Base-by-base conservation (phyloP, 35 echinoderm and acorn worm species). In the Patiria miniata region DNA sequence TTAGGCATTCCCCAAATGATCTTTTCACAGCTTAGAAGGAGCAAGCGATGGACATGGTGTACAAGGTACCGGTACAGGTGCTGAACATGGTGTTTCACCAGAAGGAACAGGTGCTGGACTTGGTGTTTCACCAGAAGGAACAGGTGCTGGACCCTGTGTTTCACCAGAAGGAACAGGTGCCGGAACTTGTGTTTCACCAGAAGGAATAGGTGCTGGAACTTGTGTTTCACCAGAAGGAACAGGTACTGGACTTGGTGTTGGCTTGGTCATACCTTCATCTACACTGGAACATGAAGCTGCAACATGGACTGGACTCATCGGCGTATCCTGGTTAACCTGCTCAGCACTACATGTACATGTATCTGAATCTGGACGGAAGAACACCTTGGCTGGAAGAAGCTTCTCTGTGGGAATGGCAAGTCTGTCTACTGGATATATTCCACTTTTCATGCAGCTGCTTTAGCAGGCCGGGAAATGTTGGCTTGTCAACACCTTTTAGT, bases 11-110 rank as follows among this genome's bases (percentile, higher is more conserved):
- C 40, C 78, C 78, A 79, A 79, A 79, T 18, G 78, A 79, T 79
- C 78, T 79, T 39, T 79, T 79, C 78, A 79, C 78, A 79, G 78
- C 78, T 79, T n/a, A n/a, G n/a, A n/a, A n/a, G n/a, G n/a, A n/a
- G n/a, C n/a, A n/a, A n/a, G n/a, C n/a, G n/a, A n/a, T n/a, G n/a
- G n/a, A n/a, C n/a, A n/a, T n/a, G n/a, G n/a, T n/a, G n/a, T n/a
- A n/a, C n/a, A n/a, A n/a, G n/a, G n/a, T n/a, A n/a, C n/a, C n/a
- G n/a, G n/a, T n/a, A n/a, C n/a, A n/a, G n/a, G n/a, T n/a, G n/a
- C n/a, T n/a, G n/a, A n/a, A n/a, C n/a, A n/a, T n/a, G n/a, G n/a
- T n/a, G n/a, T 26, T 59, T 59, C 56, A 59, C 56, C 28, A 10
- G 56, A 59, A 57, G 53, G 53, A 57, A 57, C 14, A n/a, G n/a